Evolutionary conservation across 2,888 invertebrate genomes (phyloP).

Genomic region (Geotrupes spiniger): DNA sequence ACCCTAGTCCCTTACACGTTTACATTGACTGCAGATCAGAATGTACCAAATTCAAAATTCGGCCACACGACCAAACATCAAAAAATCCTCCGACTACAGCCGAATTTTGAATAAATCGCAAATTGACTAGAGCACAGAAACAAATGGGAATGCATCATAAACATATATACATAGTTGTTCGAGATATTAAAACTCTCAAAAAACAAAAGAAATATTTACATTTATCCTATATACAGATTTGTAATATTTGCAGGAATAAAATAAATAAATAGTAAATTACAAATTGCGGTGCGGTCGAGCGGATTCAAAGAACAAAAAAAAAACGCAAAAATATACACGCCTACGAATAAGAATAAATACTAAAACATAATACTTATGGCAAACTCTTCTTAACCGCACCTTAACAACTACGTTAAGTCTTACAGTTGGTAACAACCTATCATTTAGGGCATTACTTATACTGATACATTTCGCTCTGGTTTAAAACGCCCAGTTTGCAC

Average conservation of each 20-base stretch:
- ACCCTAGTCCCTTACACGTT: slow-evolving; percentile 45
- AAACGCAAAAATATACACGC: background rate
- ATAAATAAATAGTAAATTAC: slow-evolving; percentile 21
- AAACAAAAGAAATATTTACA: slow-evolving; percentile 33
- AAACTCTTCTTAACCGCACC: slow-evolving; percentile 12
- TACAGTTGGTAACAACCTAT: slow-evolving; percentile 14
- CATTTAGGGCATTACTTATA: too few species aligned
- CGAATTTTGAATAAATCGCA: slow-evolving; percentile 23
- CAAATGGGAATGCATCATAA: slow-evolving; percentile 46
- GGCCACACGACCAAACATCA: slow-evolving; percentile 8
- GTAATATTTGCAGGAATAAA: slow-evolving; percentile 17
- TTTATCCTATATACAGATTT: slow-evolving; percentile 28
- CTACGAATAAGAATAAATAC: slow-evolving; percentile 10
- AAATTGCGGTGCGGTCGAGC: background rate
- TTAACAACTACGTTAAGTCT: slow-evolving; percentile 15
- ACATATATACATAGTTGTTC: slow-evolving; percentile 40
- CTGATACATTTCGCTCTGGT: too few species aligned
- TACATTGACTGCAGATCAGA: slow-evolving; percentile 47
- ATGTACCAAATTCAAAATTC: slow-evolving; percentile 31
- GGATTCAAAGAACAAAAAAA: background rate
- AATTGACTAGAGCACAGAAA: slow-evolving; percentile 46
- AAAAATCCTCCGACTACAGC: slow-evolving; percentile 9
- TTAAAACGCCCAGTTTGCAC: too few species aligned
- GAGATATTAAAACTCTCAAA: slow-evolving; percentile 22
- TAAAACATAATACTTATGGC: slow-evolving; percentile 14